A percentile compares a stretch with the other conserved stretches of the same genome.
Evolutionary conservation across 2,797 vertebrate species (phyloP).

Genomic region (Schizopygopsis malacanthus): DNA sequence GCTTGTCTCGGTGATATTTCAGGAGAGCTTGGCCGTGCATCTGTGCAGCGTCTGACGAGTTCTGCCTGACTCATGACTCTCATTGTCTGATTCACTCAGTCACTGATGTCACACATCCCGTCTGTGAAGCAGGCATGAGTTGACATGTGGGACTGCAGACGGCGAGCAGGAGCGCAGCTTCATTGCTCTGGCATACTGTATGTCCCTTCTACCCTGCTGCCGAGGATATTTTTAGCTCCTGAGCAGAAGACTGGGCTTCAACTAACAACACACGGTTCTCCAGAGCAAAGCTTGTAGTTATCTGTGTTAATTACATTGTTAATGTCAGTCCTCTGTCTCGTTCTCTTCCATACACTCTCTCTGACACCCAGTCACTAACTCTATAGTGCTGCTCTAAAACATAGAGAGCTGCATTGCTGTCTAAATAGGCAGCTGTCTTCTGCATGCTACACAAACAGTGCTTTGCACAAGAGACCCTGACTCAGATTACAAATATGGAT

Average conservation of each 20-base stretch:
- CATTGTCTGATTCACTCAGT: slow-evolving; percentile 36
- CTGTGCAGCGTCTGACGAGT: not conserved
- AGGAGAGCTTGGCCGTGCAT: not conserved
- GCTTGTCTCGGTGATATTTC: slow-evolving; percentile 3
- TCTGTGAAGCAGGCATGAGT: slow-evolving; percentile 26
- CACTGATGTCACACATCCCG: slow-evolving; percentile 22
- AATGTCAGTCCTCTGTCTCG: slow-evolving; percentile 53
- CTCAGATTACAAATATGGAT: not conserved
- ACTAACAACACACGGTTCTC: slow-evolving; percentile 29
- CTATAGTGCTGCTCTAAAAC: not conserved
- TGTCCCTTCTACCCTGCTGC: slow-evolving; percentile 21
- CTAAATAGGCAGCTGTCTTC: not conserved
- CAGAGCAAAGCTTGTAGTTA: slow-evolving; percentile 42
- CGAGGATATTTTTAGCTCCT: slow-evolving; percentile 55
- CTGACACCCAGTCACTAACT: not conserved
- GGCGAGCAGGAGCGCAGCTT: not conserved
- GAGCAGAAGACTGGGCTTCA: slow-evolving; percentile 41
- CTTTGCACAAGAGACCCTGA: not conserved
- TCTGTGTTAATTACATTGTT: slow-evolving; percentile 56
- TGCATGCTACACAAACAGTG: not conserved
- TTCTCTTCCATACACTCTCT: slow-evolving; percentile 18
- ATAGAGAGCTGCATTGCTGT: not conserved
- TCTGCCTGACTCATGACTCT: slow-evolving; percentile 14
- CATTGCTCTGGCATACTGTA: slow-evolving; percentile 24
- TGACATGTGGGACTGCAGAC: slow-evolving; percentile 26